A percentile compares a stretch with the other conserved stretches of the same genome.
Evolutionary conservation across 2,113 vertebrate species (phyloP).

Genomic region (Protobothrops flavoviridis): DNA sequence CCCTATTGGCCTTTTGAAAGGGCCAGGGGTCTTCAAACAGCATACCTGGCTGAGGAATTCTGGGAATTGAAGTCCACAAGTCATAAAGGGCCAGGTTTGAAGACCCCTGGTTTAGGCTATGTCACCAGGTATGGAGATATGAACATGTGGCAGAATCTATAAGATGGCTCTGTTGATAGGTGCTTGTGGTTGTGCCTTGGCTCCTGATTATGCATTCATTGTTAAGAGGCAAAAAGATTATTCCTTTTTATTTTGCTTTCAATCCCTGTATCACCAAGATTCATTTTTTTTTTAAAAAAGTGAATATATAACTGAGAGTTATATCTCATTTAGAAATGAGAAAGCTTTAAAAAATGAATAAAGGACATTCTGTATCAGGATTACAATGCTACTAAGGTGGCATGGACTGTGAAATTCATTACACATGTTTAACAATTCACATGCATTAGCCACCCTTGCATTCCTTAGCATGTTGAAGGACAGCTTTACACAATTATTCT

Average conservation of each 20-base stretch:
- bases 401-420: background rate
- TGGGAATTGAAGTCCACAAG: too few relatives aligned
- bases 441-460: background rate
- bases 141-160: background rate
- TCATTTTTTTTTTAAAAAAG: background rate
- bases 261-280: background rate
- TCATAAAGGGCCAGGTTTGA: too few relatives aligned
- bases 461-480: background rate
- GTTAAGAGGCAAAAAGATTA: background rate
- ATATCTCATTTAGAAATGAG: background rate
- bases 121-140: background rate
- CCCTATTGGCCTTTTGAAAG: background rate
- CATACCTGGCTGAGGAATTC: too few relatives aligned
- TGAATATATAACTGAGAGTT: background rate
- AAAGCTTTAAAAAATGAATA: background rate
- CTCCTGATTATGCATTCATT: background rate
- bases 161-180: background rate
- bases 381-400: background rate
- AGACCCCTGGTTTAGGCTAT: background rate
- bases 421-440: background rate
- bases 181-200: background rate
- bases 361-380: background rate
- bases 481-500: background rate
- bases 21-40: background rate
- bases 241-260: background rate